Evolutionary conservation across 2,888 invertebrate genomes (phyloP).

Genomic region (Hirudinaria manillensis): DNA sequence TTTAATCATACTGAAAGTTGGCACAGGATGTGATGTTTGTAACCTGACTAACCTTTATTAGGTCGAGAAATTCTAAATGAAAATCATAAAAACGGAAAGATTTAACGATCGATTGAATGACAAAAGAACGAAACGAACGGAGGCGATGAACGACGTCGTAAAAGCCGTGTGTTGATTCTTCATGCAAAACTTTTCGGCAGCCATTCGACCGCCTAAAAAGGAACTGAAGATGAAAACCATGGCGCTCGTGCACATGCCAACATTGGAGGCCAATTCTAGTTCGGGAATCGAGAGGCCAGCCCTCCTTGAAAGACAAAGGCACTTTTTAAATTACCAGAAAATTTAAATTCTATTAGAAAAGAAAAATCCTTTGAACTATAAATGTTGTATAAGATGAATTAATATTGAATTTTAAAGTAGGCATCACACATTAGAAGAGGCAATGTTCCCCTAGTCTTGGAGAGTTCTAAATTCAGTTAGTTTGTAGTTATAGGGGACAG

Average conservation of each 20-base stretch:
- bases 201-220: slow-evolving; percentile 1
- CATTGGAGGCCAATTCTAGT: not conserved
- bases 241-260: not conserved
- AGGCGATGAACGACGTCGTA: slow-evolving; percentile 24
- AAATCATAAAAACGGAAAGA: not conserved
- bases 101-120: not conserved
- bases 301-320: not conserved
- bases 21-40: not conserved
- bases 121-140: not conserved
- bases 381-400: too few relatives aligned
- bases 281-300: not conserved
- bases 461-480: too few relatives aligned
- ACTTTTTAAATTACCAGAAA: too few relatives aligned
- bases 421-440: too few relatives aligned
- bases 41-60: too few relatives aligned
- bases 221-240: not conserved
- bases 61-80: too few relatives aligned
- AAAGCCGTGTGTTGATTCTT: slow-evolving; percentile 25
- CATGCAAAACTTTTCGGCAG: not conserved
- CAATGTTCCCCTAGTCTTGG: too few relatives aligned
- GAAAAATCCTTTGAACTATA: too few relatives aligned
- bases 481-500: too few relatives aligned
- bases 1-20: not conserved
- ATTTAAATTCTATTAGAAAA: too few relatives aligned
- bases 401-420: too few relatives aligned